Evolutionary conservation across 1,140 invertebrate species (phyloP), one percentile per base, ranked within the genome.

Genomic region (Apocrypta bakeri): DNA sequence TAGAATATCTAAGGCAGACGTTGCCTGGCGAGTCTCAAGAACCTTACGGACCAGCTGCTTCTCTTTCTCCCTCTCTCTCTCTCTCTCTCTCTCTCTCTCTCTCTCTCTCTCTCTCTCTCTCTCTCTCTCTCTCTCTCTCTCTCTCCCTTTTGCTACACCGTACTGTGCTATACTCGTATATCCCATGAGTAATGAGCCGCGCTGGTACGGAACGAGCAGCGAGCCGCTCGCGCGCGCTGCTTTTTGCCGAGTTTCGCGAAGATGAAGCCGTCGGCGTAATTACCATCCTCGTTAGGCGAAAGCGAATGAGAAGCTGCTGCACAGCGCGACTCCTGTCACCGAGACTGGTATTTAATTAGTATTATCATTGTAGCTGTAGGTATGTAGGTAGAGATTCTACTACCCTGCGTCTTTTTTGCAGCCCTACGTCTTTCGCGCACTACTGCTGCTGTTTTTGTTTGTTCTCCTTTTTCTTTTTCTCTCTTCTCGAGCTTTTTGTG

Each of bases 201-300:
- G 83, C 80, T 69, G 74, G 64, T 24, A 24, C 56, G 33, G 25
- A 71, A 56, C 40, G 72, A 56, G 72, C 72, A 31, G 24, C 78
- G 79, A 48, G 42, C n/a, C n/a, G n/a, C n/a, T n/a, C n/a, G n/a
- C 42, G 79, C 68, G 77, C 72, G 88, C 85, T n/a, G 81, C 25
- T 91, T 91, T 91, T 91, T 91, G 88, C 88, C 69, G 85, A 86
- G 88, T 88, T 89, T 89, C 87, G 86, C 85, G 88, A 90, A 91
- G 89, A 91, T 91, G 90, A 92, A 91, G 89, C 89, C 88, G 89
- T 92, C 87, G 85, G 86, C 86, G 88, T 91, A 92, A 92, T 92
- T 92, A 91, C 90, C 87, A 88, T 88, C 88, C 89, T 92, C 90
- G 90, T 91, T 92, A 91, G 88, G 86, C 87, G 87, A 86, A 87